Conservation (phyloP, 2,113 vertebrate genomes). For the Podarcis raffonei region DNA sequence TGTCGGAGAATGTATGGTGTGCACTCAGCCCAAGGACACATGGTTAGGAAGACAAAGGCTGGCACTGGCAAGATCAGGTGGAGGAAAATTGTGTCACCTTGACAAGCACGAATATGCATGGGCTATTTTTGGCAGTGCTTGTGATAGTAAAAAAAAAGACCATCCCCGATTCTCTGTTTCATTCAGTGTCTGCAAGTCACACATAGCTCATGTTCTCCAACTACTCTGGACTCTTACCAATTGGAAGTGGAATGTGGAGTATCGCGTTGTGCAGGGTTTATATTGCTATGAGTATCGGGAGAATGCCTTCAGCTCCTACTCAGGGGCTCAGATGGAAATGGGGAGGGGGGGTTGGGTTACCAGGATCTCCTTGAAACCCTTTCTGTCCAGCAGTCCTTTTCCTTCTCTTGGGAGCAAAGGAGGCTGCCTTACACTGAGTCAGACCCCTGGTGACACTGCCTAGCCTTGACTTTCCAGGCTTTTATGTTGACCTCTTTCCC, state of each 20-base stretch:
- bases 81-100: not conserved
- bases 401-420: too few relatives aligned
- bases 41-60: not conserved
- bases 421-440: too few relatives aligned
- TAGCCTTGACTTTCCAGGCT: too few relatives aligned
- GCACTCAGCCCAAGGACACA: not conserved
- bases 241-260: not conserved
- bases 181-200: not conserved
- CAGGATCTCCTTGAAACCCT: not conserved
- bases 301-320: not conserved
- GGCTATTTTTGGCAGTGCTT: not conserved
- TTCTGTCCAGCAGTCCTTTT: too few relatives aligned
- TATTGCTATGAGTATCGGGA: not conserved
- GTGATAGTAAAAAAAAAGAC: not conserved
- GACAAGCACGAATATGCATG: not conserved
- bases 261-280: not conserved
- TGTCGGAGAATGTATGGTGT: too few relatives aligned
- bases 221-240: not conserved
- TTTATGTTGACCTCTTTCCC: too few relatives aligned
- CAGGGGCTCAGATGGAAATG: not conserved
- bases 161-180: not conserved
- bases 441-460: too few relatives aligned
- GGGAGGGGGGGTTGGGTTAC: not conserved
- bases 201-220: not conserved
- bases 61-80: not conserved